Percentiles rank a stretch among this genome's conserved stretches.
Evolutionary conservation across 2,888 invertebrate genomes (phyloP).

Genomic region (Ennomos fuscantarius): DNA sequence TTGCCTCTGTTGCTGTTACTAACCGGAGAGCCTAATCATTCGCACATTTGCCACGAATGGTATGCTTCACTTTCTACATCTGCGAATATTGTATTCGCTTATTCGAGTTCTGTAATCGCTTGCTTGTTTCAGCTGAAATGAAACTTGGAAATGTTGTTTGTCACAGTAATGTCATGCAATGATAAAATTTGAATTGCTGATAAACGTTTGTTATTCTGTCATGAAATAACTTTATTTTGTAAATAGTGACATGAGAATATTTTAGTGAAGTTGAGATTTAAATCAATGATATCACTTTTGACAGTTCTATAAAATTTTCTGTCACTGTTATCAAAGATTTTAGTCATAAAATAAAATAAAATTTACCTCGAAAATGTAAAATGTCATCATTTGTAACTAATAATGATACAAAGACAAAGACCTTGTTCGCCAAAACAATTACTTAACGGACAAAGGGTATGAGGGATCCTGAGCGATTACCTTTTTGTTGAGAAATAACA

Average conservation of each 20-base stretch:
- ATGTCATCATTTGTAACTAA: conserved; percentile 16
- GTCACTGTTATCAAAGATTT: too few relatives aligned
- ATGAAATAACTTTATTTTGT: conserved; percentile 17
- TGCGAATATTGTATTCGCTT: conserved; percentile 29
- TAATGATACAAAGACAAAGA: conserved; percentile 28
- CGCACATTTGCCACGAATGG: conserved; percentile 32
- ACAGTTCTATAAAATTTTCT: too few relatives aligned
- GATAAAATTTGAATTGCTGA: conserved; percentile 26
- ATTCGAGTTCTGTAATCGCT: conserved; percentile 13
- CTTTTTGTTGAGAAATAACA: conserved; percentile 37
- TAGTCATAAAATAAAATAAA: conserved; percentile 3
- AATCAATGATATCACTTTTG: neutral
- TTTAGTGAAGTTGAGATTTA: neutral
- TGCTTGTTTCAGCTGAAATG: conserved; percentile 13
- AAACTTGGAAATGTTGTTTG: conserved; percentile 19
- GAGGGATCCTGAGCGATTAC: conserved; percentile 34
- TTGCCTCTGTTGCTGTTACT: conserved; percentile 47
- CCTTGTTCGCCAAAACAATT: conserved; percentile 24
- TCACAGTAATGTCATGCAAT: conserved; percentile 23
- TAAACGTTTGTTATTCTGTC: conserved; percentile 23
- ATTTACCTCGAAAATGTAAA: neutral
- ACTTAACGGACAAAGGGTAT: conserved; percentile 32
- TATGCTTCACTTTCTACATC: conserved; percentile 38
- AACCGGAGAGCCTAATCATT: conserved; percentile 33
- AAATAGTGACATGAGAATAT: conserved; percentile 8